A percentile compares a stretch with the other conserved stretches of the same genome.
These are phyloP conservation scores for Schlechtendalia chinensis DNA, from an alignment of 1,140 invertebrate genomes.

Conservation along the genomic window DNA sequence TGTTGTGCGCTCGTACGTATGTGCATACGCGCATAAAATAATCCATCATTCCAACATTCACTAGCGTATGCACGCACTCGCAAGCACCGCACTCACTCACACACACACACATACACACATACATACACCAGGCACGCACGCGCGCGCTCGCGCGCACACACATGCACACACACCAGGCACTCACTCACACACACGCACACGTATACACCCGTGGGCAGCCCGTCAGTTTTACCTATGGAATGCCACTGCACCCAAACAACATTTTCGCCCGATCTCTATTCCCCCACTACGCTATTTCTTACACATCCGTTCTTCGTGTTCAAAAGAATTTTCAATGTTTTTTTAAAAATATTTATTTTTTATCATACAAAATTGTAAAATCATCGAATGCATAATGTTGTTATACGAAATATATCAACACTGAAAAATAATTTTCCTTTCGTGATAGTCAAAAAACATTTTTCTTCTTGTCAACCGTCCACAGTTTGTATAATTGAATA, in stretches of 20 bases:
- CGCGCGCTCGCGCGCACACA: background rate
- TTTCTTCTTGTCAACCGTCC: conserved; percentile 16
- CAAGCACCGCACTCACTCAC: background rate
- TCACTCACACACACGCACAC: background rate
- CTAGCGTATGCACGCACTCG: conserved; percentile 23
- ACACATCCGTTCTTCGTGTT: background rate
- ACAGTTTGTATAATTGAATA: conserved; percentile 39
- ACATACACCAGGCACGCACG: background rate
- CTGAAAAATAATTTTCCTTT: background rate
- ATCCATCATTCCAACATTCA: conserved; percentile 50
- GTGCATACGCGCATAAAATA: conserved; percentile 46
- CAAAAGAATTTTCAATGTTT: background rate
- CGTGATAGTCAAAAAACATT: background rate
- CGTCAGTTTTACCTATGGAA: conserved; percentile 48
- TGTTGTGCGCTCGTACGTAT: conserved; percentile 25
- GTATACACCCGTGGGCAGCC: conserved; percentile 36
- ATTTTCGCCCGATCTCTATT: conserved; percentile 45
- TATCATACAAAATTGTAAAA: conserved; percentile 2
- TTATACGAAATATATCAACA: too few relatives aligned
- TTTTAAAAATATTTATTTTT: conserved; percentile 10
- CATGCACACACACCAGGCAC: too few relatives aligned
- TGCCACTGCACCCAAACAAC: conserved; percentile 50
- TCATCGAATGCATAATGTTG: conserved; percentile 8
- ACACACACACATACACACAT: background rate
- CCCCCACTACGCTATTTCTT: background rate